These are phyloP conservation scores for Eciton burchellii DNA, from an alignment of 1,140 invertebrate species.

Conservation along the genomic window DNA sequence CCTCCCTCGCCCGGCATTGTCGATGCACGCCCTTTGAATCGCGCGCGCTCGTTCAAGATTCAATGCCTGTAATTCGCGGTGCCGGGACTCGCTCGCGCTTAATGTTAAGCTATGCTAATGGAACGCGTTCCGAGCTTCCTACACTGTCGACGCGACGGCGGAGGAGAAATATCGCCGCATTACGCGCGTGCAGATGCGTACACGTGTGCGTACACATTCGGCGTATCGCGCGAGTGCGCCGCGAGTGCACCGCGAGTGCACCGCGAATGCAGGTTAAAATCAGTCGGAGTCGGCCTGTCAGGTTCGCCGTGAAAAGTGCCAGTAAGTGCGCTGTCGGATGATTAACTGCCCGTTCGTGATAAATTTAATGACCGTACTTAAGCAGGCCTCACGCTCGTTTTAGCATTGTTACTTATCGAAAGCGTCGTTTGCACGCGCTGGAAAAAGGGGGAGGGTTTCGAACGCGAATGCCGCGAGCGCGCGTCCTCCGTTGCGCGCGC, in stretches of 20 bases:
- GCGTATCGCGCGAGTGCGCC: constrained; percentile 1
- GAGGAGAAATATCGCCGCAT: constrained; percentile 69
- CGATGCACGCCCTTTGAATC: constrained; percentile 64
- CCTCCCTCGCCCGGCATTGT: constrained; percentile 45
- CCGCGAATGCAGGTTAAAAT: constrained; percentile 59
- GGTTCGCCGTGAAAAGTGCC: constrained; percentile 36
- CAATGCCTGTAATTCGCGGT: constrained; percentile 69
- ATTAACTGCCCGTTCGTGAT: constrained; percentile 57
- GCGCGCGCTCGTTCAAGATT: constrained; percentile 59
- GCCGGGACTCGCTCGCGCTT: constrained; percentile 75
- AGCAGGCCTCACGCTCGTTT: constrained; percentile 6
- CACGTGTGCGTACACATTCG: constrained; percentile 50
- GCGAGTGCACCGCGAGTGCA: constrained; percentile 29
- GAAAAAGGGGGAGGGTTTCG: neutral
- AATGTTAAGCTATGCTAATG: constrained; percentile 78
- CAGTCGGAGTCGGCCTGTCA: constrained; percentile 41
- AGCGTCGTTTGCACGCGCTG: constrained; percentile 17
- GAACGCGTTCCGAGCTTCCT: constrained; percentile 77
- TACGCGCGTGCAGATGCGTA: constrained; percentile 64
- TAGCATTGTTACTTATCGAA: constrained; percentile 45
- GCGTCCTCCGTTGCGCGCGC: neutral
- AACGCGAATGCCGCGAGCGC: neutral
- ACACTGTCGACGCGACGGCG: constrained; percentile 67
- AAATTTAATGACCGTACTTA: constrained; percentile 59
- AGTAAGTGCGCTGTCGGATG: constrained; percentile 52